Conservation (phyloP, 2,797 vertebrate species). For the Pristis pectinata region DNA sequence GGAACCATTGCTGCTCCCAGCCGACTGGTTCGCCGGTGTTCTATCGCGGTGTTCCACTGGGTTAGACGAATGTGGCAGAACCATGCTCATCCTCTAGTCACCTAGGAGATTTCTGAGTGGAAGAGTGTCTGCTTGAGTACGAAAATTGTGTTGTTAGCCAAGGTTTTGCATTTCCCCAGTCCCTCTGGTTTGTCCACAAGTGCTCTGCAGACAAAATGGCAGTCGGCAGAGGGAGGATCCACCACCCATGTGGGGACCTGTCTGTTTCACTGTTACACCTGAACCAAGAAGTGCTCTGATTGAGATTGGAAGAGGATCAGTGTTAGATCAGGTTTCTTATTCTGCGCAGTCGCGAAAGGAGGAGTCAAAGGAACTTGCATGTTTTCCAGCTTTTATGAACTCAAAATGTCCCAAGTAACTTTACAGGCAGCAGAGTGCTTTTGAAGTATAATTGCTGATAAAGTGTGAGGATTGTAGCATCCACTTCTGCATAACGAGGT, state of each 20-base stretch:
- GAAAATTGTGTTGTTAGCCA: no score
- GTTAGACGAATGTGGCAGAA: no score
- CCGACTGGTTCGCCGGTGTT: no score
- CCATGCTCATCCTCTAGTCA: no score
- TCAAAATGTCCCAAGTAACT: background rate
- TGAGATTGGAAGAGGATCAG: background rate
- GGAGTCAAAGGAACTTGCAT: background rate
- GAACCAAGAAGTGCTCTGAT: background rate
- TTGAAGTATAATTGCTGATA: background rate
- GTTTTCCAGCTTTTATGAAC: background rate
- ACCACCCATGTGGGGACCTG: background rate
- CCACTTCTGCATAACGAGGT: background rate
- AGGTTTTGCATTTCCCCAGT: background rate
- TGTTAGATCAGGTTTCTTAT: background rate
- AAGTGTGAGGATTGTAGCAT: background rate
- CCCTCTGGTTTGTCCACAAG: background rate
- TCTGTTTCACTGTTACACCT: background rate
- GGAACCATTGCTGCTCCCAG: no score
- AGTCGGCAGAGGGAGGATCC: background rate
- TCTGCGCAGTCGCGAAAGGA: background rate
- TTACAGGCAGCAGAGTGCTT: background rate
- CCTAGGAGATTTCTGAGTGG: no score
- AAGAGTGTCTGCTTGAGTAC: no score
- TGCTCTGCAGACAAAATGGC: background rate
- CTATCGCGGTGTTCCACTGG: no score